Percentiles rank a stretch among this genome's conserved stretches.
Conservation (phyloP, 2,888 invertebrate genomes). For the Hirtodrosophila confusa region DNA sequence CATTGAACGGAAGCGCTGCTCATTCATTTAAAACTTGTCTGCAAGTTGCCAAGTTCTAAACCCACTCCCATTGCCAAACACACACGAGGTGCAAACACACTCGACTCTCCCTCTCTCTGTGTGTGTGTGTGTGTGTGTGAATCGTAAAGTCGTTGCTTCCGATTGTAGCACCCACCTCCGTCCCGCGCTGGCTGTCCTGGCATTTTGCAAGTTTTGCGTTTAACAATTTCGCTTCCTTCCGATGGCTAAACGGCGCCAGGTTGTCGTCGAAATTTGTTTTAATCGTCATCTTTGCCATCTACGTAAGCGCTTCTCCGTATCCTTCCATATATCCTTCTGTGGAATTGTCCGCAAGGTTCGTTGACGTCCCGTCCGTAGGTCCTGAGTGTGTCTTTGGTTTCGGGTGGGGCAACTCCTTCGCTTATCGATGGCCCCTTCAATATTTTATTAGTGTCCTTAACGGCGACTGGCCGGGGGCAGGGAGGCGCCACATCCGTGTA, state of each 20-base stretch:
- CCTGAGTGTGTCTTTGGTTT: constrained; percentile 10
- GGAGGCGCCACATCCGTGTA: constrained; percentile 50
- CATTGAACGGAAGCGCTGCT: constrained; percentile 80
- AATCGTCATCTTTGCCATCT: constrained; percentile 81
- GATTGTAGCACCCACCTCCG: constrained; percentile 25
- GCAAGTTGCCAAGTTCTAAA: constrained; percentile 79
- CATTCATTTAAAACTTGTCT: constrained; percentile 83
- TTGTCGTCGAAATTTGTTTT: constrained; percentile 80
- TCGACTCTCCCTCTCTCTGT: constrained; percentile 27
- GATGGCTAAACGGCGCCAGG: constrained; percentile 81
- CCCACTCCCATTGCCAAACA: constrained; percentile 1
- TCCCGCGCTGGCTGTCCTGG: constrained; percentile 36
- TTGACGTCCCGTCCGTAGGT: constrained; percentile 52
- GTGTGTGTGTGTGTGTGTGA: constrained; percentile 30
- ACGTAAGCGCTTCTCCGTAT: constrained; percentile 60
- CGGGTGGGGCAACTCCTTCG: constrained; percentile 49
- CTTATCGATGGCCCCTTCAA: constrained; percentile 78
- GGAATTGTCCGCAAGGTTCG: constrained; percentile 53
- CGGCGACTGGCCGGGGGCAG: constrained; percentile 16
- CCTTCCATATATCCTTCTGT: not conserved
- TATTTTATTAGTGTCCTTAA: constrained; percentile 79
- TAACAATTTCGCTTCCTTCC: constrained; percentile 80
- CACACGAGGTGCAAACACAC: constrained; percentile 52
- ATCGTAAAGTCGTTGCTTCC: constrained; percentile 69
- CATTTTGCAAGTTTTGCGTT: constrained; percentile 80